Evolutionary conservation across 2,888 invertebrate species (phyloP).

Genomic region (Pandemis heparana): DNA sequence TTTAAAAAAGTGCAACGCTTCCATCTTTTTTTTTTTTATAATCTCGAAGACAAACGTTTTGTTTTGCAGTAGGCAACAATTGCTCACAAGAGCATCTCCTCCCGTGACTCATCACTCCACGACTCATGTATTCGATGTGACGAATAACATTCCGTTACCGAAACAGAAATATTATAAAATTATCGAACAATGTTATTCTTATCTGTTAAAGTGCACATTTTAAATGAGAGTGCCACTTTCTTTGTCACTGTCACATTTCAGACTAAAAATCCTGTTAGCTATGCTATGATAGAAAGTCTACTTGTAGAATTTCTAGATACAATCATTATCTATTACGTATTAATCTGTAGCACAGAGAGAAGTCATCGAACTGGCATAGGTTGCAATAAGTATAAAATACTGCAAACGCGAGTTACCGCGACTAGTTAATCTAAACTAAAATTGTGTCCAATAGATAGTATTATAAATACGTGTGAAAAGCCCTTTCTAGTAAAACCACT

Average conservation of each 20-base stretch:
- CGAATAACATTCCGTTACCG: neutral
- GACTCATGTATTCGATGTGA: neutral
- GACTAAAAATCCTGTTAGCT: conserved; percentile 1
- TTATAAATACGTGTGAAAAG: neutral
- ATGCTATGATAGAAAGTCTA: neutral
- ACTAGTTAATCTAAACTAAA: neutral
- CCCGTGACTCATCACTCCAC: conserved; percentile 5
- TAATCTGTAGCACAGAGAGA: neutral
- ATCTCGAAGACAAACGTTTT: neutral
- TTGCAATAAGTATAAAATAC: neutral
- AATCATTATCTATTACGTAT: conserved; percentile 8
- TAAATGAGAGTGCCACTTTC: no score
- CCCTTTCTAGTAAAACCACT: neutral
- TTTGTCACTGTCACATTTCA: no score
- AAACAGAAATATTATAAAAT: conserved; percentile 8
- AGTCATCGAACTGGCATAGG: neutral
- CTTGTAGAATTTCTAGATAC: neutral
- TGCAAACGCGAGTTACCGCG: neutral
- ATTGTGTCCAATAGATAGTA: neutral
- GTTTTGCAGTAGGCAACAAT: neutral
- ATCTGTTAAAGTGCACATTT: neutral
- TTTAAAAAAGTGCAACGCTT: neutral
- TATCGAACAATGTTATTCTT: neutral
- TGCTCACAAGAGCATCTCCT: conserved; percentile 1
- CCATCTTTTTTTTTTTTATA: neutral